Evolutionary conservation across 2,888 invertebrate species (phyloP).

Genomic region (Venustoraphidia nigricollis): DNA sequence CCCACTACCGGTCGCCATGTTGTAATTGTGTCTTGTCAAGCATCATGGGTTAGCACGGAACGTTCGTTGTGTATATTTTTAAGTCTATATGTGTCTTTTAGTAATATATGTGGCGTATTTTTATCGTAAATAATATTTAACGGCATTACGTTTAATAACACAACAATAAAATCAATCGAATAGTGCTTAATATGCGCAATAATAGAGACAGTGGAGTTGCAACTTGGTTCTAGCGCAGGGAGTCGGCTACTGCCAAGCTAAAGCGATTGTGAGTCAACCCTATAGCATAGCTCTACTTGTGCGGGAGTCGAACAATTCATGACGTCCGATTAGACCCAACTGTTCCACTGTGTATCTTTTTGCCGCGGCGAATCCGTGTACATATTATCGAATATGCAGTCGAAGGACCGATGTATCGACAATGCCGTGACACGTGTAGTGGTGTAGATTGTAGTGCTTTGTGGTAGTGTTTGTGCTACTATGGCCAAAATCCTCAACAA

Average conservation of each 20-base stretch:
- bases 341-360: conserved; percentile 21
- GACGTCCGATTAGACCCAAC: conserved; percentile 19
- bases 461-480: conserved; percentile 18
- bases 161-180: no score
- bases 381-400: conserved; percentile 15
- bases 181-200: conserved; percentile 26
- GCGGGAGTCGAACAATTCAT: conserved; percentile 27
- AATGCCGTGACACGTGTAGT: conserved; percentile 26
- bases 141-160: no score
- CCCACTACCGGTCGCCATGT: conserved; percentile 31
- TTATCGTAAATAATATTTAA: conserved; percentile 9
- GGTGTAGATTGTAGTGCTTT: conserved; percentile 15
- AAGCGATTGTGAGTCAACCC: conserved; percentile 22
- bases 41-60: conserved; percentile 30
- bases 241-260: conserved; percentile 27
- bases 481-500: conserved; percentile 50
- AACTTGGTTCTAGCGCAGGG: conserved; percentile 33
- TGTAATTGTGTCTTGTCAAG: conserved; percentile 27
- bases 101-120: not conserved
- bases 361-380: conserved; percentile 12
- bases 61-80: conserved; percentile 19
- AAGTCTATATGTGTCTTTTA: conserved; percentile 6
- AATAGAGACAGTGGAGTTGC: conserved; percentile 27
- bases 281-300: conserved; percentile 20
- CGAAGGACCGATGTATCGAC: conserved; percentile 21